phyloP scores from a whole-genome alignment of 2,113 vertebrate genomes.

The Irena cyanogastra region DNA sequence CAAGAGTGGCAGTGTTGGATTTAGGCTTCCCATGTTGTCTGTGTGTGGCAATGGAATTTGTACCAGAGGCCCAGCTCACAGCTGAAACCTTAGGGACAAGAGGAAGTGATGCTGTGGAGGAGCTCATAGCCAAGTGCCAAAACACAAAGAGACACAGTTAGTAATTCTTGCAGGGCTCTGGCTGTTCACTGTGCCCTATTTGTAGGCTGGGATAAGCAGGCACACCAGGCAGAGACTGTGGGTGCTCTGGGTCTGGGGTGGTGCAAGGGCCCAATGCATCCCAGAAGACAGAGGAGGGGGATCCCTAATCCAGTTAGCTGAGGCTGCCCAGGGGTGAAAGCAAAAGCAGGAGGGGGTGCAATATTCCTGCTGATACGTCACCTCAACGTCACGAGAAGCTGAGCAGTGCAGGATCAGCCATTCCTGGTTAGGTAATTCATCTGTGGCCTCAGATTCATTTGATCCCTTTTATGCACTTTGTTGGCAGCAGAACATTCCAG shows the following conservation, averaged over 20 bases:
- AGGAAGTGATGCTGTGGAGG: not conserved
- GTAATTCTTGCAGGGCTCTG: not conserved
- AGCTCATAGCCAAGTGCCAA: not conserved
- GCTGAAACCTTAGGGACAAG: not conserved
- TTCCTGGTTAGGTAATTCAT: not conserved
- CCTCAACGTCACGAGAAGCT: not conserved
- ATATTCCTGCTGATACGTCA: not conserved
- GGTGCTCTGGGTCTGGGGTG: not conserved
- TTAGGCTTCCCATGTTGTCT: not conserved
- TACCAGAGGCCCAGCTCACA: not conserved
- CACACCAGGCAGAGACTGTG: not conserved
- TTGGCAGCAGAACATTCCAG: not conserved
- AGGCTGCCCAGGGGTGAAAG: not conserved
- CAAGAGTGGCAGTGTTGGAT: not conserved
- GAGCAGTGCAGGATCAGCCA: not conserved
- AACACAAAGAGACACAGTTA: not conserved
- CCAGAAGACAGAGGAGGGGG: not conserved
- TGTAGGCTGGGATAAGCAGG: not conserved
- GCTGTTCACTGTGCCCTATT: not conserved
- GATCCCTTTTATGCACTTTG: not conserved
- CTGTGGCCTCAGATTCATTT: not conserved
- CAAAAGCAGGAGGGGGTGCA: not conserved
- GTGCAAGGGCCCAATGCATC: not conserved
- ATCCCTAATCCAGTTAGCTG: not conserved
- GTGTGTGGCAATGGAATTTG: not conserved